Percentiles rank a stretch among this genome's conserved stretches.
These are phyloP conservation scores for Trichacis sp. DNA, from an alignment of 2,888 invertebrate species.

Conservation along the genomic window DNA sequence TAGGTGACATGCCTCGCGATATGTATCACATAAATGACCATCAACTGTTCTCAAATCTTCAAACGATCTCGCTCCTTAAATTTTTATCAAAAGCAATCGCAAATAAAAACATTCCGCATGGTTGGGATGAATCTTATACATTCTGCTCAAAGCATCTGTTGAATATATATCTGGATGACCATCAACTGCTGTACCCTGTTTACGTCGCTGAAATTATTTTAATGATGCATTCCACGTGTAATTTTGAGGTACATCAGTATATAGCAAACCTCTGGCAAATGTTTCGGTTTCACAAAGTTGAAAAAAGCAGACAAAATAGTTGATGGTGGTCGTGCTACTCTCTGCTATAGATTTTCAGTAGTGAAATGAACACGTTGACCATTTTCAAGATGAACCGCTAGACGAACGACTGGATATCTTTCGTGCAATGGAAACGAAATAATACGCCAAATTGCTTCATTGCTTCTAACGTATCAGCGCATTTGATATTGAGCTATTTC, in stretches of 20 bases:
- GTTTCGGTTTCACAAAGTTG: conserved; percentile 53
- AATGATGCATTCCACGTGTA: background rate
- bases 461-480: conserved; percentile 44
- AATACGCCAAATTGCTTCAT: conserved; percentile 45
- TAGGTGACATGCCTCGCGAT: background rate
- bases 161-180: background rate
- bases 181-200: conserved; percentile 6
- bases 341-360: conserved; percentile 30
- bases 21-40: background rate
- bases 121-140: conserved; percentile 50
- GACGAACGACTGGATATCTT: conserved; percentile 46
- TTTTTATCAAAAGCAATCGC: conserved; percentile 40
- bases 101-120: conserved; percentile 48
- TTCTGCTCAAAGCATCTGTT: conserved; percentile 43
- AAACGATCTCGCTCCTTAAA: conserved; percentile 51
- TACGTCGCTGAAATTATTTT: conserved; percentile 7
- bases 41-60: background rate
- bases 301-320: conserved; percentile 54
- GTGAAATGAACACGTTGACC: conserved; percentile 51
- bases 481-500: conserved; percentile 23
- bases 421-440: conserved; percentile 51
- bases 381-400: conserved; percentile 54
- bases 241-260: background rate
- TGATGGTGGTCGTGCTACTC: conserved; percentile 14
- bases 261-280: background rate